Base-by-base conservation (phyloP, 2,797 vertebrate genomes). In the Danio jaintianensis region DNA sequence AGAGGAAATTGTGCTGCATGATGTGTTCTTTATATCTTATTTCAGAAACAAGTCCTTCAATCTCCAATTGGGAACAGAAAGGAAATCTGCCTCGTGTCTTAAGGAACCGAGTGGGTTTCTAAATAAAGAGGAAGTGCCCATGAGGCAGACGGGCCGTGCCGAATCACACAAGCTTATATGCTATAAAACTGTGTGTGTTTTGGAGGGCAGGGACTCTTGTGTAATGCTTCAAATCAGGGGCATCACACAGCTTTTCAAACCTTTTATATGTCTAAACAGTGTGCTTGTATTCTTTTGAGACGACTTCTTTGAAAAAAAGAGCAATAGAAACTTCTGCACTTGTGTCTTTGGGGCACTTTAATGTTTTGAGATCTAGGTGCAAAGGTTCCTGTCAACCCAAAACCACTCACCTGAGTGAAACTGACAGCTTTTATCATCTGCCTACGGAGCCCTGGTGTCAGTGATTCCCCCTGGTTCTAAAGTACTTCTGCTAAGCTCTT, bases 31-130 rank as follows among this genome's bases (percentile, higher is more conserved):
- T 88, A 86, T 86, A 89, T 93, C 85, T 91, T 83, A 92, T 92
- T 92, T 93, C 90, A 91, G 81, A 79, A 69, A 69, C 75, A 90
- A 92, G 90, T 82, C 89, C 81, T 85, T 92, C 86, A 88, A 88
- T 88, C 78, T 80, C 77, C 87, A 68, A 80, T 75, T 85, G 78
- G 84, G 82, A 88, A 89, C 83, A 75, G 79, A 85, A 83, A 92
- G 91, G 87, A 93, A 93, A 93, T 92, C 92, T 89, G 88, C 89
- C 88, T 87, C 87, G 84, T 93, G 90, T 92, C 90, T 89, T 85
- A 85, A 91, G 85, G 78, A 64, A 48, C 87, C 83, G 83, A 86
- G 85, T 87, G 7, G 73, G 67, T 76, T 71, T 85, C 22, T 70
- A 63, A 50, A 66, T 42, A 75, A 83, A 83, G 42, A 78, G 74